phyloP scores from a whole-genome alignment of 1,140 invertebrate species.

The Chelonus insularis region DNA sequence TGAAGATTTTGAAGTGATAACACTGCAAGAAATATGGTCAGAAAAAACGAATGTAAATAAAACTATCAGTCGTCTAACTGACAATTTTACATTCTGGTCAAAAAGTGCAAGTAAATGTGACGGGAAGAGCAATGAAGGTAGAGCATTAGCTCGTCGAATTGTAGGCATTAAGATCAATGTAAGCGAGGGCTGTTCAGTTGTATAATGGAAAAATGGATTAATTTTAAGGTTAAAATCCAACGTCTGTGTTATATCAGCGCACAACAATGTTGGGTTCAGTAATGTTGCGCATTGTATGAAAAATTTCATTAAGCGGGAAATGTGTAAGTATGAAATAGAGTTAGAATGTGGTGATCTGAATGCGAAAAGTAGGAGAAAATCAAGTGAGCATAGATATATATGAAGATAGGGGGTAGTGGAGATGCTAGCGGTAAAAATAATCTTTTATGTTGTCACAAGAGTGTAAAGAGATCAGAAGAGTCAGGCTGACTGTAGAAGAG shows the following conservation, averaged over 20 bases:
- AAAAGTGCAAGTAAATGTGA: slow-evolving; percentile 15
- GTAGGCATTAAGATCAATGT: slow-evolving; percentile 22
- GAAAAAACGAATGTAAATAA: slow-evolving; percentile 13
- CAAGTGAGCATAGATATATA: background rate
- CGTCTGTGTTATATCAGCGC: background rate
- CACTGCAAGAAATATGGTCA: slow-evolving; percentile 29
- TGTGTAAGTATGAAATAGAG: background rate
- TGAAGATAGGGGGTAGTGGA: too few species aligned
- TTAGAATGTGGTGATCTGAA: slow-evolving; percentile 19
- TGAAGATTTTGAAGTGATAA: slow-evolving; percentile 10
- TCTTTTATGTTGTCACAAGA: too few species aligned
- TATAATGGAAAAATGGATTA: background rate
- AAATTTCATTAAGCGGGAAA: background rate
- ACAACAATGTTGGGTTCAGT: slow-evolving; percentile 15
- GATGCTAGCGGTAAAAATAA: too few species aligned
- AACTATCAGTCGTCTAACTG: background rate
- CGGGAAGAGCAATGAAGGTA: slow-evolving; percentile 7
- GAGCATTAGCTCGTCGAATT: slow-evolving; percentile 18
- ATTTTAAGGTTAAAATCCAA: background rate
- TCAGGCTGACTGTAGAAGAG: too few species aligned
- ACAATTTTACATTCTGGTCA: slow-evolving; percentile 14
- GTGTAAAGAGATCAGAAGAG: too few species aligned
- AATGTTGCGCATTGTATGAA: background rate
- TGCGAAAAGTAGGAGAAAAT: slow-evolving; percentile 19
- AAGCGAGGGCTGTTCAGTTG: background rate